These are phyloP conservation scores for Drosophila parvula DNA, from an alignment of 1,140 invertebrate species.

Conservation along the genomic window DNA sequence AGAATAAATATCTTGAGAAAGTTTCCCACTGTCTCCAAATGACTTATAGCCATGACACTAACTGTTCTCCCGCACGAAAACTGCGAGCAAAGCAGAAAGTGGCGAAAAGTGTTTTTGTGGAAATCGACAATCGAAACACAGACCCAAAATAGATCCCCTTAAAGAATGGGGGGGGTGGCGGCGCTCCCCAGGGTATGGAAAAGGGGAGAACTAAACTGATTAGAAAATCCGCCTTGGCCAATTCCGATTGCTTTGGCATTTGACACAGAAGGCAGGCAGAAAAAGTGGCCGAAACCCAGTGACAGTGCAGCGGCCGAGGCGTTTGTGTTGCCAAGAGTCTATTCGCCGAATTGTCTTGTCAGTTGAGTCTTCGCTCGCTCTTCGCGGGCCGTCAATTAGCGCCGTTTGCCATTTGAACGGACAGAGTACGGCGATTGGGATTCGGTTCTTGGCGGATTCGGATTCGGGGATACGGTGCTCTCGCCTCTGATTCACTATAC, in stretches of 20 bases:
- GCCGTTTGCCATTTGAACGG: slow-evolving; percentile 47
- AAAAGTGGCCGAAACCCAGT: slow-evolving; percentile 16
- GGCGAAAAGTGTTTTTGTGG: slow-evolving; percentile 42
- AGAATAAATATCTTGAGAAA: not conserved
- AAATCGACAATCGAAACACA: slow-evolving; percentile 33
- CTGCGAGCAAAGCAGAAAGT: slow-evolving; percentile 45
- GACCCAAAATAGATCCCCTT: slow-evolving; percentile 34
- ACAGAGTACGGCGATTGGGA: slow-evolving; percentile 7
- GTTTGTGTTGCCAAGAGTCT: slow-evolving; percentile 43
- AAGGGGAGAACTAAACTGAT: slow-evolving; percentile 36
- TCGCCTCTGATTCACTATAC: slow-evolving; percentile 42
- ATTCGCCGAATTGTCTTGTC: slow-evolving; percentile 17
- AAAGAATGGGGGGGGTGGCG: not conserved
- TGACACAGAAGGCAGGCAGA: slow-evolving; percentile 41
- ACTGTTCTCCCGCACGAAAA: slow-evolving; percentile 42
- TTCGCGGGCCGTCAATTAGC: slow-evolving; percentile 57
- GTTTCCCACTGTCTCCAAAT: not conserved
- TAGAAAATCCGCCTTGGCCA: slow-evolving; percentile 55
- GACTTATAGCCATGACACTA: slow-evolving; percentile 9
- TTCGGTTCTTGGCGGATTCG: slow-evolving; percentile 40
- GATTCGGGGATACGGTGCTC: not conserved
- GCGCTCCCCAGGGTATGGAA: not conserved
- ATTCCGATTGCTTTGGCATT: slow-evolving; percentile 58
- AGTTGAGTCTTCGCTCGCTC: slow-evolving; percentile 20
- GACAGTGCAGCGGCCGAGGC: slow-evolving; percentile 36